Evolutionary conservation across 2,797 vertebrate species (phyloP).

Genomic region (Galaxias olidus): DNA sequence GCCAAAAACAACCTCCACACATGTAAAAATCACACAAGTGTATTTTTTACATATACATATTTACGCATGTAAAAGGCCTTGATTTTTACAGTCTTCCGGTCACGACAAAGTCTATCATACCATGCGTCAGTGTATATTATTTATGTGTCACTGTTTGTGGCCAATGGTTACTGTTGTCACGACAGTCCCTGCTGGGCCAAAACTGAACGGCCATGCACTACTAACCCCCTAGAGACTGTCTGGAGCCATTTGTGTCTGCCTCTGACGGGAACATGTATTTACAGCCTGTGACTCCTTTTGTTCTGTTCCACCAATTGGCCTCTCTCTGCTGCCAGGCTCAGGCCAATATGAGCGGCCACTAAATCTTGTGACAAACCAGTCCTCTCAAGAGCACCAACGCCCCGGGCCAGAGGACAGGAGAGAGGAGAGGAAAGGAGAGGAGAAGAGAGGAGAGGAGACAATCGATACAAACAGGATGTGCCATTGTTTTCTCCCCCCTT

Average conservation of each 20-base stretch:
- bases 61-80: too few relatives aligned
- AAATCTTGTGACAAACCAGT: slow-evolving; percentile 57
- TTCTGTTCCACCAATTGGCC: slow-evolving; percentile 24
- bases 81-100: too few relatives aligned
- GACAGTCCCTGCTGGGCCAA: background rate
- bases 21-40: too few relatives aligned
- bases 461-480: slow-evolving; percentile 80
- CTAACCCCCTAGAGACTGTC: slow-evolving; percentile 31
- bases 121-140: too few relatives aligned
- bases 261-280: slow-evolving; percentile 49
- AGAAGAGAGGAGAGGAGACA: slow-evolving; percentile 17
- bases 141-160: background rate
- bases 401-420: slow-evolving; percentile 45
- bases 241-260: slow-evolving; percentile 29
- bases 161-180: background rate
- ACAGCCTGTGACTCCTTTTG: slow-evolving; percentile 29
- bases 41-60: too few relatives aligned
- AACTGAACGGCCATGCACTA: slow-evolving; percentile 35
- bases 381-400: slow-evolving; percentile 34
- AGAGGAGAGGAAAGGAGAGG: slow-evolving; percentile 31
- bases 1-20: too few relatives aligned
- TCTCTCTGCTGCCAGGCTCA: slow-evolving; percentile 17
- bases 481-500: slow-evolving; percentile 66
- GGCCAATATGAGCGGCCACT: slow-evolving; percentile 45
- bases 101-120: too few relatives aligned